These are phyloP conservation scores for Mesorhabditis spiculigera DNA, from an alignment of 2,888 invertebrate genomes.

Conservation along the genomic window DNA sequence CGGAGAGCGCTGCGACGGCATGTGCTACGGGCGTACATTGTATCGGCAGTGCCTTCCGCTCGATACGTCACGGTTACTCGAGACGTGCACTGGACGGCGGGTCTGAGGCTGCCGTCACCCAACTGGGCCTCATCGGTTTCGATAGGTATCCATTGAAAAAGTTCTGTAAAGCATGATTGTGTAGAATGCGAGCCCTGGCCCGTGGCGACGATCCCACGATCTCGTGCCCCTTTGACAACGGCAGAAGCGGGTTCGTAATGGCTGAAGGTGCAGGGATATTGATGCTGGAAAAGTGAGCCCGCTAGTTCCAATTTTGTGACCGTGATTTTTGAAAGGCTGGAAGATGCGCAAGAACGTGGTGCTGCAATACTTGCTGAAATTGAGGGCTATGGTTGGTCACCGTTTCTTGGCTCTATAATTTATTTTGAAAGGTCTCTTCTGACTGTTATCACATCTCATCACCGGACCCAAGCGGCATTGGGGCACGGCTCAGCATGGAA, in stretches of 20 bases:
- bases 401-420: not conserved
- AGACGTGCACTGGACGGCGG: constrained; percentile 46
- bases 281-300: not conserved
- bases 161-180: not conserved
- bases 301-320: constrained; percentile 17
- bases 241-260: constrained; percentile 84
- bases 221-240: constrained; percentile 88
- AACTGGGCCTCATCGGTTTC: constrained; percentile 41
- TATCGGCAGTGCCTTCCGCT: constrained; percentile 67
- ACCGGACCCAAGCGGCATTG: constrained; percentile 82
- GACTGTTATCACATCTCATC: constrained; percentile 83
- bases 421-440: constrained; percentile 48
- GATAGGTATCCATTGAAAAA: constrained; percentile 19
- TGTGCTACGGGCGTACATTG: constrained; percentile 97
- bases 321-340: constrained; percentile 79
- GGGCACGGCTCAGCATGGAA: constrained; percentile 81
- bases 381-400: constrained; percentile 77
- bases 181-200: constrained; percentile 39
- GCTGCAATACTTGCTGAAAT: constrained; percentile 84
- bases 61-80: constrained; percentile 68
- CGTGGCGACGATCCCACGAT: constrained; percentile 62
- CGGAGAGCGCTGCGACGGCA: constrained; percentile 91
- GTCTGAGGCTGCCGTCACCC: constrained; percentile 41
- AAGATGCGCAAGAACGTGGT: constrained; percentile 74
- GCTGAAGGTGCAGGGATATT: constrained; percentile 86